Evolutionary conservation across 1,140 invertebrate species (phyloP).

Genomic region (Drosophila setifemur): DNA sequence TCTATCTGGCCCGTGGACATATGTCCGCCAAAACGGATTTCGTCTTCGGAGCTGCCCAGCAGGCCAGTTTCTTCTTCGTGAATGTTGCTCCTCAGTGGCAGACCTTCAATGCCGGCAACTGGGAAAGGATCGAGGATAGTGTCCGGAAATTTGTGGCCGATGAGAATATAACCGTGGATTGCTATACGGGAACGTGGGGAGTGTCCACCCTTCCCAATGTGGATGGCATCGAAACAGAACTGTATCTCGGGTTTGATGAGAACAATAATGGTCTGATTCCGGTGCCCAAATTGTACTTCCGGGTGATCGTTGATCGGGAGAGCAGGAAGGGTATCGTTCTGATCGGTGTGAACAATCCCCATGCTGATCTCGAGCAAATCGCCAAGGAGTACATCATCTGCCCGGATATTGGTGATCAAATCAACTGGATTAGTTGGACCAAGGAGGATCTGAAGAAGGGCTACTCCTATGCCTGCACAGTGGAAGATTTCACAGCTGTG

Average conservation of each 20-base stretch:
- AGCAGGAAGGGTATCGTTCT: constrained; percentile 83
- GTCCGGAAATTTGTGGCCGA: constrained; percentile 81
- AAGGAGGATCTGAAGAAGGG: constrained; percentile 84
- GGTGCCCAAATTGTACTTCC: constrained; percentile 85
- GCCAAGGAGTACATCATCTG: constrained; percentile 83
- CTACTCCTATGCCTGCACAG: constrained; percentile 86
- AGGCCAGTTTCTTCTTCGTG: constrained; percentile 86
- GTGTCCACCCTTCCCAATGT: constrained; percentile 83
- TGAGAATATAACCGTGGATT: constrained; percentile 80
- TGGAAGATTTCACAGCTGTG: constrained; percentile 84
- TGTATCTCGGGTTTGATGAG: constrained; percentile 83
- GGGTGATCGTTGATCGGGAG: constrained; percentile 84
- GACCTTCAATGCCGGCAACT: constrained; percentile 86
- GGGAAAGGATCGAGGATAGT: constrained; percentile 84
- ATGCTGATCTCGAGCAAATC: constrained; percentile 72
- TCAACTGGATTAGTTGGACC: constrained; percentile 84
- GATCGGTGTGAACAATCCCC: constrained; percentile 86
- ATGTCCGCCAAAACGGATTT: constrained; percentile 87
- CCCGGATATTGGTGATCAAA: constrained; percentile 82
- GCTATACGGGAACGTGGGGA: constrained; percentile 86
- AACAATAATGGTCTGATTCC: constrained; percentile 82
- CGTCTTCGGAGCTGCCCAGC: constrained; percentile 85
- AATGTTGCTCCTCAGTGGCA: constrained; percentile 87
- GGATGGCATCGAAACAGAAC: constrained; percentile 71
- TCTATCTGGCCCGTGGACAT: constrained; percentile 86